phyloP scores from a whole-genome alignment of 2,113 vertebrate species.

The Noturus placidus region DNA sequence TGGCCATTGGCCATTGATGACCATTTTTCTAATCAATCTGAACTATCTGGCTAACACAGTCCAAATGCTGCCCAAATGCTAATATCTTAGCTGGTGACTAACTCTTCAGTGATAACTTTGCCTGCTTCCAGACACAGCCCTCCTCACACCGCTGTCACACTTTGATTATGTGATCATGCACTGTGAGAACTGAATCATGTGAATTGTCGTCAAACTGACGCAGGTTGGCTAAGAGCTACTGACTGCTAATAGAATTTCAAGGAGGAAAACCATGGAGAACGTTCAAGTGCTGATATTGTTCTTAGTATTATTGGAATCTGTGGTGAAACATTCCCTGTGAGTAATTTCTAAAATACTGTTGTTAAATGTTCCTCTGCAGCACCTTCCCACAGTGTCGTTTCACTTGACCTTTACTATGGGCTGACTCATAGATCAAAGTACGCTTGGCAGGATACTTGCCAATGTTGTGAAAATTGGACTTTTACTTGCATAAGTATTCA shows the following conservation, averaged over 20 bases:
- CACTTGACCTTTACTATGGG: background rate
- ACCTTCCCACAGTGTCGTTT: constrained; percentile 4
- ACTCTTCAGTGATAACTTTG: constrained; percentile 12
- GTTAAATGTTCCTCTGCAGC: constrained; percentile 12
- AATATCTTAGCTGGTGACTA: constrained; percentile 2
- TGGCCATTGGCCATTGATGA: background rate
- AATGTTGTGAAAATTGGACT: background rate
- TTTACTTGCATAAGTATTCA: background rate
- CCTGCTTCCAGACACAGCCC: background rate
- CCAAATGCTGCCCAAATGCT: background rate
- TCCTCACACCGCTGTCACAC: constrained; percentile 14
- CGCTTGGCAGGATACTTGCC: background rate
- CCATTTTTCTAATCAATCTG: background rate
- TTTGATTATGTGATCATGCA: constrained; percentile 1
- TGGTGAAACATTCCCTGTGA: background rate
- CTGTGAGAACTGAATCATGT: constrained; percentile 41
- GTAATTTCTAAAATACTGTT: background rate
- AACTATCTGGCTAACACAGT: background rate
- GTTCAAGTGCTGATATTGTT: background rate
- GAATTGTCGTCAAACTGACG: constrained; percentile 36
- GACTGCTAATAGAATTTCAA: background rate
- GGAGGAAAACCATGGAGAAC: background rate
- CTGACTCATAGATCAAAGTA: constrained; percentile 9
- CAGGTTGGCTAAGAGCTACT: background rate
- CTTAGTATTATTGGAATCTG: background rate